Percentiles rank a stretch among this genome's conserved stretches.
phyloP scores from a whole-genome alignment of 2,113 vertebrate species.

The Cyprinodon variegatus region DNA sequence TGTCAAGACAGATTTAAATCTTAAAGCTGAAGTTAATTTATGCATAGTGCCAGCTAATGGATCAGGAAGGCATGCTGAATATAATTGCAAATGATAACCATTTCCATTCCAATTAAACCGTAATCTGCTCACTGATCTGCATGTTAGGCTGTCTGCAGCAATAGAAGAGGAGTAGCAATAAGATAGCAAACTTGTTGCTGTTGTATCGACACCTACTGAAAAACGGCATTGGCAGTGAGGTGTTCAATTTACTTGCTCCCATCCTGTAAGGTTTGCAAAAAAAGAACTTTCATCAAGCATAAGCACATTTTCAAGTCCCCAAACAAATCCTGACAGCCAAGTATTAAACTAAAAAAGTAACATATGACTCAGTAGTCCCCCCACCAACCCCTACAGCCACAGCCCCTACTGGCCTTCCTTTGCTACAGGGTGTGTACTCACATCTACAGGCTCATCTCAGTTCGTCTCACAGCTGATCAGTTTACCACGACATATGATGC shows the following conservation, averaged over 20 bases:
- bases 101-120: conserved; percentile 59
- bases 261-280: not conserved
- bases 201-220: conserved; percentile 63
- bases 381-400: conserved; percentile 9
- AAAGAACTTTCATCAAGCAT: not conserved
- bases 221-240: conserved; percentile 14
- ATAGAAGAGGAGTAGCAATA: conserved; percentile 37
- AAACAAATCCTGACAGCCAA: conserved; percentile 25
- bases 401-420: conserved; percentile 13
- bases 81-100: conserved; percentile 56
- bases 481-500: conserved; percentile 50
- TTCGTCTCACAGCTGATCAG: conserved; percentile 42
- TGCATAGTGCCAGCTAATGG: conserved; percentile 54
- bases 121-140: conserved; percentile 67
- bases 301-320: conserved; percentile 16
- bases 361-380: conserved; percentile 4
- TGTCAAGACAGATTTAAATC: conserved; percentile 22
- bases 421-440: conserved; percentile 23
- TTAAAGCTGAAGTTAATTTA: conserved; percentile 14
- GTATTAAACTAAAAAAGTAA: not conserved
- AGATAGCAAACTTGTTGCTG: conserved; percentile 49
- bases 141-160: conserved; percentile 32
- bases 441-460: conserved; percentile 30
- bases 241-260: conserved; percentile 7
- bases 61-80: conserved; percentile 44